Evolutionary conservation across 2,797 vertebrate species (phyloP).

Genomic region (Novumbra hubbsi): DNA sequence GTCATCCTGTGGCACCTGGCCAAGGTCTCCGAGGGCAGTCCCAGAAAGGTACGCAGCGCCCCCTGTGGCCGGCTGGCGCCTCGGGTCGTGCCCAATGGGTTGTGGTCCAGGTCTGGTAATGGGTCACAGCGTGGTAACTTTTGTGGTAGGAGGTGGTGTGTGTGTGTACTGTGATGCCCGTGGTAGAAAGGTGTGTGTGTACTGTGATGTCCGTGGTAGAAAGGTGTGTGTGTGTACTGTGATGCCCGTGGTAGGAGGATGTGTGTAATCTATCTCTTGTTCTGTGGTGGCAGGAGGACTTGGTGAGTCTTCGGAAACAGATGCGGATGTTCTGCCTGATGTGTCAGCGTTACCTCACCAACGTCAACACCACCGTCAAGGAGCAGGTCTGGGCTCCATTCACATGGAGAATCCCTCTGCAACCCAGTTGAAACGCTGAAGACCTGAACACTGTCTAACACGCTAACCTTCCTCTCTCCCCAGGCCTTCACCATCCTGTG

Average conservation of each 20-base stretch:
- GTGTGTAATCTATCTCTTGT: neutral
- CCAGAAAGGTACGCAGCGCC: conserved; percentile 82
- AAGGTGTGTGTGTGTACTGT: too few relatives aligned
- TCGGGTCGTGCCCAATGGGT: too few relatives aligned
- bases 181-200: too few relatives aligned
- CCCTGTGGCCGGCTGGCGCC: neutral
- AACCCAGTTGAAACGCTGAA: too few relatives aligned
- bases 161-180: too few relatives aligned
- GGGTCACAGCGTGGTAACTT: too few relatives aligned
- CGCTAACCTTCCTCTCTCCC: conserved; percentile 1
- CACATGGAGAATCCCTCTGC: too few relatives aligned
- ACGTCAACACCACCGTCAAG: conserved; percentile 98
- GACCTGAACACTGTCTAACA: too few relatives aligned
- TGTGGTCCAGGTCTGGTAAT: too few relatives aligned
- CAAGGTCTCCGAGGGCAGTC: conserved; percentile 92
- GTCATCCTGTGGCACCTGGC: conserved; percentile 98
- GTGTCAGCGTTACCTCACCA: conserved; percentile 98
- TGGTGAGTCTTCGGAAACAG: conserved; percentile 94
- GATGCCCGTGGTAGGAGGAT: neutral
- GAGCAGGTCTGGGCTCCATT: conserved; percentile 82
- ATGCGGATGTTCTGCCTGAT: conserved; percentile 99
- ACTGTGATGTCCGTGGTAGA: too few relatives aligned
- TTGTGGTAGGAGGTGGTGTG: too few relatives aligned
- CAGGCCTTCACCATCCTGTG: conserved; percentile 98
- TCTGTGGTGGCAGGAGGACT: conserved; percentile 81